Conservation (phyloP, 2,113 vertebrate genomes). For the Ornithorhynchus anatinus region DNA sequence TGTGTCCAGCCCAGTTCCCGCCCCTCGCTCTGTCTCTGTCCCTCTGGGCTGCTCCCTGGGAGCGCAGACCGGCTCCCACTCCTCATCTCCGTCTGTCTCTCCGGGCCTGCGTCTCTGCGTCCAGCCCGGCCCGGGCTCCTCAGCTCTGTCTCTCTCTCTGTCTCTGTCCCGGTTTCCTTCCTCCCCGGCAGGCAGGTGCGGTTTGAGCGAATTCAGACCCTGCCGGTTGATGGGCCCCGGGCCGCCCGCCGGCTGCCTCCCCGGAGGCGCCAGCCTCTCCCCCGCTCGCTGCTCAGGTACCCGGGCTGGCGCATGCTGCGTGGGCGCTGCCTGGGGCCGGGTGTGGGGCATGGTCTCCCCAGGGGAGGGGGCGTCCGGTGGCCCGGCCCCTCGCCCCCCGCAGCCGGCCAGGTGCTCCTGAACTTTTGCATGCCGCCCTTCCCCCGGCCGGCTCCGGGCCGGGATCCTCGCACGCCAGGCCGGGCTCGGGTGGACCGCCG, state of each 20-base stretch:
- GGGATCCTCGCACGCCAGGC: too few species aligned
- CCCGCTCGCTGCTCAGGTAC: conserved; percentile 96
- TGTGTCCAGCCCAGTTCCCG: not conserved
- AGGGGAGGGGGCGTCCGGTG: too few species aligned
- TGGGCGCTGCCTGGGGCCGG: conserved; percentile 24
- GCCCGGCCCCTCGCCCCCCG: not conserved
- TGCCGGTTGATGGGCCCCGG: conserved; percentile 84
- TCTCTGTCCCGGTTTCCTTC: not conserved
- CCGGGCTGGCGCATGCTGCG: conserved; percentile 61
- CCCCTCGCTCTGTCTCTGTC: not conserved
- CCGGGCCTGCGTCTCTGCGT: not conserved
- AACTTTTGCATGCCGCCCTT: not conserved
- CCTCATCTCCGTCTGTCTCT: not conserved
- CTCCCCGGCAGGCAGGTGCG: conserved; percentile 88
- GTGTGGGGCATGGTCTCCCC: conserved; percentile 14
- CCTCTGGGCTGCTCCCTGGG: not conserved
- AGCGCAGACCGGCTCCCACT: not conserved
- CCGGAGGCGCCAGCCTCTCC: conserved; percentile 88
- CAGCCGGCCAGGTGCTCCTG: not conserved
- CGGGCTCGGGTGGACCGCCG: too few species aligned
- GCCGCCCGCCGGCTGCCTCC: conserved; percentile 82
- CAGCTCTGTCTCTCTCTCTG: not conserved
- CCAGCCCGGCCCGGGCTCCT: not conserved
- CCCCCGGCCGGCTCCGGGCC: too few species aligned
- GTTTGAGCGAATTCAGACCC: conserved; percentile 93